A percentile compares a stretch with the other conserved stretches of the same genome.
These are phyloP conservation scores for Procavia capensis DNA, from an alignment of 2,113 vertebrate species.

Conservation along the genomic window DNA sequence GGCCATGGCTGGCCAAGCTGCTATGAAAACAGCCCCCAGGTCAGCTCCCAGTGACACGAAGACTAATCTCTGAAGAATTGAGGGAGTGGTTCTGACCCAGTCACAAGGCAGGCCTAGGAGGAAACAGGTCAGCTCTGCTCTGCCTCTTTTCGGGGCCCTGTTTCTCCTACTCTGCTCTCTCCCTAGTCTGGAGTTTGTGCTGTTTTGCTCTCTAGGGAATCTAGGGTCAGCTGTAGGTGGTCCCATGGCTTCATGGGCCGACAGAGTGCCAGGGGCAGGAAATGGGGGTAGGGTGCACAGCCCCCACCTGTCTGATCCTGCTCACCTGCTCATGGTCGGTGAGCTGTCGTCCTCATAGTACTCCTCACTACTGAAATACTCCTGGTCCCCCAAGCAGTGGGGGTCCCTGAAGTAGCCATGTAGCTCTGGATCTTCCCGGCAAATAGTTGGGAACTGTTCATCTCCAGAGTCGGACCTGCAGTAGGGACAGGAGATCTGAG, in stretches of 20 bases:
- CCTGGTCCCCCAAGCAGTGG: slow-evolving; percentile 89
- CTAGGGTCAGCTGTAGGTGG: accelerated
- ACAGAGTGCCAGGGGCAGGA: not conserved
- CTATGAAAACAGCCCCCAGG: not conserved
- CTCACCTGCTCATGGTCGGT: slow-evolving; percentile 92
- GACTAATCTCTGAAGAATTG: not conserved
- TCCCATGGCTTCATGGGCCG: not conserved
- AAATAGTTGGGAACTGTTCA: slow-evolving; percentile 92
- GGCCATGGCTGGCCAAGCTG: not conserved
- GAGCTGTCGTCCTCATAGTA: slow-evolving; percentile 95
- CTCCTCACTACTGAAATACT: slow-evolving; percentile 97
- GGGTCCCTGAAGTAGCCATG: slow-evolving; percentile 91
- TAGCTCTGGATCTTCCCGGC: slow-evolving; percentile 90
- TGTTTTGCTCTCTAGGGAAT: not conserved
- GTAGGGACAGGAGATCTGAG: slow-evolving; percentile 21
- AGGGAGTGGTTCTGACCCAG: not conserved
- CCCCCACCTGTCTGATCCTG: not conserved
- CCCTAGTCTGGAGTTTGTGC: not conserved
- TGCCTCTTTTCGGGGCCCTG: not conserved
- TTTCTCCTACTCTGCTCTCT: too few relatives aligned
- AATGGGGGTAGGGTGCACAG: not conserved
- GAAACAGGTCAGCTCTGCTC: not conserved
- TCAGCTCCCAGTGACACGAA: not conserved
- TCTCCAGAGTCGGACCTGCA: slow-evolving; percentile 94
- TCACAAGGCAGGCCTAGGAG: not conserved